Conservation (phyloP, 1,140 invertebrate species). For the Zaprionus nigranus region DNA sequence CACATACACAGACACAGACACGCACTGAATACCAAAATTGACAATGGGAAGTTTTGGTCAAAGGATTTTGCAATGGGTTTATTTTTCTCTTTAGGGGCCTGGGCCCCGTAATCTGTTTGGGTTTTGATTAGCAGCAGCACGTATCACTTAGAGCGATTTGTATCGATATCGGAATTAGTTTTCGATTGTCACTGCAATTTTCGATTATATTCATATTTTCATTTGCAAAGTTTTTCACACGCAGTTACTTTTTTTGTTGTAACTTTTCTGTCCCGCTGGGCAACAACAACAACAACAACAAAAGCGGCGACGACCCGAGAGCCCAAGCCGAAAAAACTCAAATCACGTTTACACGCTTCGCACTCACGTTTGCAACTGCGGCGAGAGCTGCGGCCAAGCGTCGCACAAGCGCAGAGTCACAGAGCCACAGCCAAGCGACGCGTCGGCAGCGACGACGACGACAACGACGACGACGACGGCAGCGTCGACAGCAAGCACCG, state of each 20-base stretch:
- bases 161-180: slow-evolving; percentile 4
- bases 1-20: slow-evolving; percentile 22
- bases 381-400: slow-evolving; percentile 36
- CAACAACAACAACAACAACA: slow-evolving; percentile 13
- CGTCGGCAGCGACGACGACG: slow-evolving; percentile 7
- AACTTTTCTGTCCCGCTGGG: slow-evolving; percentile 15
- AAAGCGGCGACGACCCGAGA: slow-evolving; percentile 13
- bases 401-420: slow-evolving; percentile 18
- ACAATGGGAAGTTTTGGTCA: slow-evolving; percentile 19
- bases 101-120: slow-evolving; percentile 15
- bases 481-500: slow-evolving; percentile 25
- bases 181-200: slow-evolving; percentile 14
- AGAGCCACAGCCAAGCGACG: neutral
- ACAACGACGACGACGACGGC: slow-evolving; percentile 16
- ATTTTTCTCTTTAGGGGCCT: slow-evolving; percentile 17
- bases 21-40: slow-evolving; percentile 25
- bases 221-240: slow-evolving; percentile 30
- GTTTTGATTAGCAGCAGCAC: neutral
- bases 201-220: slow-evolving; percentile 56
- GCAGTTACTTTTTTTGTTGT: slow-evolving; percentile 15
- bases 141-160: slow-evolving; percentile 10
- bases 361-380: slow-evolving; percentile 82
- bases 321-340: slow-evolving; percentile 31
- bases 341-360: slow-evolving; percentile 84
- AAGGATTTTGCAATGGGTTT: slow-evolving; percentile 42